Conservation (phyloP, 2,888 invertebrate genomes). For the Sicus ferrugineus region DNA sequence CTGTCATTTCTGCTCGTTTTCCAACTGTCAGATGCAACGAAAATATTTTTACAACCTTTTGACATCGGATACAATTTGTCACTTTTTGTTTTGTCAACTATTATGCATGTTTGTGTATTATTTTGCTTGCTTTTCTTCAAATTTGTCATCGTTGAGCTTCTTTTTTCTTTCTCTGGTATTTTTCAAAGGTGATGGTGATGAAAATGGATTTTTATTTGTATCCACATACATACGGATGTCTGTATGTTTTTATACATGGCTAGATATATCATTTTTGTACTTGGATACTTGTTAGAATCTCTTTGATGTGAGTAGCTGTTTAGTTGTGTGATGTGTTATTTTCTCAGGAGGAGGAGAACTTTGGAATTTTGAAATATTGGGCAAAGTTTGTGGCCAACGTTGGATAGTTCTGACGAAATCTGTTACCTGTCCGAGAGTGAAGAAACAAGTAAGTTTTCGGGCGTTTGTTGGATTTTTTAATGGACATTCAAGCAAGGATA, state of each 20-base stretch:
- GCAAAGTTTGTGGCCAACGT: too few species aligned
- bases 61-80: conserved; percentile 30
- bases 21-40: conserved; percentile 24
- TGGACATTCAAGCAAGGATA: too few species aligned
- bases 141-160: background rate
- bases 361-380: too few species aligned
- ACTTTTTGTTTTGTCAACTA: conserved; percentile 16
- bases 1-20: conserved; percentile 3
- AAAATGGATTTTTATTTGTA: background rate
- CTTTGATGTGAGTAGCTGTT: too few species aligned
- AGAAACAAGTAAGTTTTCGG: too few species aligned
- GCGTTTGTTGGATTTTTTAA: too few species aligned
- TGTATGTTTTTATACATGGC: background rate
- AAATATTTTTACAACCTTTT: conserved; percentile 30
- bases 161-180: background rate
- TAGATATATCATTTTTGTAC: background rate
- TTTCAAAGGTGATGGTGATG: background rate
- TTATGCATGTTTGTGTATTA: background rate
- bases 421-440: too few species aligned
- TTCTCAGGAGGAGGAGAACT: too few species aligned
- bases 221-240: background rate
- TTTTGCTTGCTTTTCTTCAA: conserved; percentile 11
- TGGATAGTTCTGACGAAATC: too few species aligned
- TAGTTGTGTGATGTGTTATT: too few species aligned
- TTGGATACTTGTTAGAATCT: background rate